These are phyloP conservation scores for Phalloptychus januarius DNA, from an alignment of 2,797 vertebrate genomes.

Conservation along the genomic window DNA sequence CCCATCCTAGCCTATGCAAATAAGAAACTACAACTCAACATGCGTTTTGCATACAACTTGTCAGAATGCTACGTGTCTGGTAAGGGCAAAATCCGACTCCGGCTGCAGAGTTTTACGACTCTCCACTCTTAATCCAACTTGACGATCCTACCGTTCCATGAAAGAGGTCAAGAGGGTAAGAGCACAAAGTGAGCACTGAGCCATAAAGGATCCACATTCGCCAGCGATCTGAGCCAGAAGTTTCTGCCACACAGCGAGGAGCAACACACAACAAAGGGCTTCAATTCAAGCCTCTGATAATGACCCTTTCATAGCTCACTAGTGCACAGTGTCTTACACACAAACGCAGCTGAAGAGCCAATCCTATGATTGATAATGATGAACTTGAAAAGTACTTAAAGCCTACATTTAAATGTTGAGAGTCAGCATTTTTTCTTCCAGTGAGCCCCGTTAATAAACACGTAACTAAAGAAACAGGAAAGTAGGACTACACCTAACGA, in stretches of 20 bases:
- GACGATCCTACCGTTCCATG: not conserved
- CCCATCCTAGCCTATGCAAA: not conserved
- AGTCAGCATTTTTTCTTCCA: not conserved
- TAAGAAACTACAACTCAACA: not conserved
- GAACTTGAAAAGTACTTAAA: not conserved
- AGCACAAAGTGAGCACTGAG: not conserved
- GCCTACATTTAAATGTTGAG: not conserved
- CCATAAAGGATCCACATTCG: not conserved
- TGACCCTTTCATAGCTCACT: not conserved
- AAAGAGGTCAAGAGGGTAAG: slow-evolving; percentile 1
- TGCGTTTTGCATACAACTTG: not conserved
- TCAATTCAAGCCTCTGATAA: not conserved
- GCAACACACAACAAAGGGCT: not conserved
- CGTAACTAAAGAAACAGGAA: not conserved
- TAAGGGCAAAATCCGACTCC: not conserved
- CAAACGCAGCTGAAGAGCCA: not conserved
- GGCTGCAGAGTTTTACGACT: not conserved
- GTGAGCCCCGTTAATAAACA: not conserved
- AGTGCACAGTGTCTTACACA: not conserved
- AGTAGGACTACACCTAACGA: too few species aligned
- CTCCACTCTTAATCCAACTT: not conserved
- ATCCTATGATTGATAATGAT: not conserved
- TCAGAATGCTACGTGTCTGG: not conserved
- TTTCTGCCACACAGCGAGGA: not conserved
- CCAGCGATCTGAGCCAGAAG: not conserved